Evolutionary conservation across 2,888 invertebrate genomes (phyloP), one percentile per base, ranked within the genome.

Genomic region (Mesoligia furuncula): DNA sequence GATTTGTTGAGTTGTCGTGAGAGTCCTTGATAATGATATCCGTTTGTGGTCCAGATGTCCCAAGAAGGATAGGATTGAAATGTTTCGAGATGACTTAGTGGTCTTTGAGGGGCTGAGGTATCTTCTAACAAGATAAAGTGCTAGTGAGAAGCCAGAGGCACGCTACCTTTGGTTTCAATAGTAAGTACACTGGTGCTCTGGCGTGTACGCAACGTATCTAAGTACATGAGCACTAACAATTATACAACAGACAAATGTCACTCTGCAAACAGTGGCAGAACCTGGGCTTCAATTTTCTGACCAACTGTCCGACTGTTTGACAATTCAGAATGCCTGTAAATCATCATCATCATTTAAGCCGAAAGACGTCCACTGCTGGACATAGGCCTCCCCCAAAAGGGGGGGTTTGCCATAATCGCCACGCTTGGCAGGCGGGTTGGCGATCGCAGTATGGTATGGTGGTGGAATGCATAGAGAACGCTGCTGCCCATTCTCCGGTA

Each of bases 1-100:
- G 87, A 77, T 87, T 87, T 85, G 79, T 86, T 75, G 61, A 74
- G 51, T 65, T 83, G 71, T 80, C 70, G 57, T 39, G 59, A 62
- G 73, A 73, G 57, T 73, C 42, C 66, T 79, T 76, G 71, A 79
- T 84, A 79, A 82, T 66, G 45, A 27, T 62, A 51, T 76, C 70
- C 27, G 51, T 69, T 75, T 69, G 83, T 65, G 74, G 87, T 73
- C 11, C 62, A 48, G 42, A 62, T 72, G 69, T 66, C 45, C 72
- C 66, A 20, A 15, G 24, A 42, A 75, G 66, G 36, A 24, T 71
- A n/a, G 4, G 45, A 78, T 68, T 65, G 66, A 79, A 83, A 75
- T 79, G 24, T 71, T 83, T 31, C 51, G 36, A 42, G n/a, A 61
- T 17, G 15, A 8, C 13, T 39, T 27, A 27, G 45, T 61, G 42